Conservation (phyloP, 1,140 invertebrate species). For the Chymomyza costata region DNA sequence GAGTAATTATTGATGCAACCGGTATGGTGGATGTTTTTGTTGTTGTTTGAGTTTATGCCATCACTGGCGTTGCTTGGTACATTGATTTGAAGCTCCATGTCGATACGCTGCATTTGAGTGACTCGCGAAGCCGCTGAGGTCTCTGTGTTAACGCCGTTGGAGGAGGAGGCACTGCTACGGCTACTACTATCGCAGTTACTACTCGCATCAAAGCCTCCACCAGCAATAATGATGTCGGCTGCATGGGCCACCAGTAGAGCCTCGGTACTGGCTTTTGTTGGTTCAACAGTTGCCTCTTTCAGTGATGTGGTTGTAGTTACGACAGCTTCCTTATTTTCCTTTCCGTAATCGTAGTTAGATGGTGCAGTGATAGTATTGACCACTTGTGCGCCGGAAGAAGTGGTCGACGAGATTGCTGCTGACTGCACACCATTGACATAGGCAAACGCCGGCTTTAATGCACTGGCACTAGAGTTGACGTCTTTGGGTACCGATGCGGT, state of each 20-base stretch:
- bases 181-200: slow-evolving; percentile 64
- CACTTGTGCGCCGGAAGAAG: slow-evolving; percentile 25
- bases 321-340: slow-evolving; percentile 65
- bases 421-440: slow-evolving; percentile 61
- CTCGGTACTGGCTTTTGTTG: slow-evolving; percentile 11
- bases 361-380: slow-evolving; percentile 15
- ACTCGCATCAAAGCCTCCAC: slow-evolving; percentile 28
- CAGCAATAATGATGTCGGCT: slow-evolving; percentile 1
- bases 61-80: slow-evolving; percentile 30
- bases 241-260: slow-evolving; percentile 18
- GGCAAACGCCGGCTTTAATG: slow-evolving; percentile 16
- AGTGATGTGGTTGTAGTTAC: slow-evolving; percentile 36
- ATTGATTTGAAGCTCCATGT: slow-evolving; percentile 64
- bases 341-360: slow-evolving; percentile 68
- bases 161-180: slow-evolving; percentile 59
- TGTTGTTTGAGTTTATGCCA: slow-evolving; percentile 32
- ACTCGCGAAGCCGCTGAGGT: slow-evolving; percentile 58
- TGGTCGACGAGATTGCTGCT: slow-evolving; percentile 55
- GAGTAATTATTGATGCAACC: slow-evolving; percentile 65
- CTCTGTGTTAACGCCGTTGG: slow-evolving; percentile 59
- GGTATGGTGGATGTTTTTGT: slow-evolving; percentile 26
- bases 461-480: slow-evolving; percentile 19
- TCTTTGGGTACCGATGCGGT: slow-evolving; percentile 43
- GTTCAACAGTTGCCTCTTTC: slow-evolving; percentile 5
- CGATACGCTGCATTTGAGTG: slow-evolving; percentile 52